Evolutionary conservation across 2,797 vertebrate species (phyloP), one percentile per base, ranked within the genome.

Genomic region (Microctenopoma stevenorrisi): DNA sequence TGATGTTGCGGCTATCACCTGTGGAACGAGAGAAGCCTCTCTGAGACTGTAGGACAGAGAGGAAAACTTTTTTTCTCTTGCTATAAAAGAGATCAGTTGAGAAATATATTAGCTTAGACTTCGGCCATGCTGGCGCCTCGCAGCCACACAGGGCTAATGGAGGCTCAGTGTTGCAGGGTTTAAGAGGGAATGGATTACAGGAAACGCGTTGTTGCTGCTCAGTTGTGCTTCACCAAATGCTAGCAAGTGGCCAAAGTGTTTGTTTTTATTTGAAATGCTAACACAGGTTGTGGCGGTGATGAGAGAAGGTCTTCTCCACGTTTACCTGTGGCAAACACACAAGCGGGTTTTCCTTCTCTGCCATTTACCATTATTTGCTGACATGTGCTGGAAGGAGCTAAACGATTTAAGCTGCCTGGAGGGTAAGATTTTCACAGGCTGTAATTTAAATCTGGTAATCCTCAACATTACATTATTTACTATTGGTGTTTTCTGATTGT

Each of bases 51-150:
- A 51, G 30, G n/a, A 46, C 66, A 18, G 54, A 8, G 54, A 53
- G 60, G 55, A 44, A 51, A 65, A 63, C 54, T 37, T 79, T 79
- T 61, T 15, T 72, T 49, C 52, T 68, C 18, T 51, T 78, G 58
- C 71, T 78, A 81, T 86, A 79, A 61, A 70, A 74, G 30, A 33
- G 66, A 83, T 83, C 67, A 73, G 63, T 69, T 67, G 68, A 65
- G 79, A 83, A 86, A 83, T 77, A 68, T 73, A 83, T 86, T 78
- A 74, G 67, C 71, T 78, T 87, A 79, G 83, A 84, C 65, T 74
- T 52, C 0, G 47, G 77, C 83, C 85, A 76, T 55, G 57, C 63
- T 72, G 79, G 60, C 51, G 18, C 15, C 52, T 42, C 48, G 52
- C 54, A 46, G 64, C 64, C 54, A 14, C 50, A 15, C 49, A 0